Evolutionary conservation across 2,888 invertebrate genomes (phyloP), one percentile per base, ranked within the genome.

Genomic region (Drosophila algonquin): DNA sequence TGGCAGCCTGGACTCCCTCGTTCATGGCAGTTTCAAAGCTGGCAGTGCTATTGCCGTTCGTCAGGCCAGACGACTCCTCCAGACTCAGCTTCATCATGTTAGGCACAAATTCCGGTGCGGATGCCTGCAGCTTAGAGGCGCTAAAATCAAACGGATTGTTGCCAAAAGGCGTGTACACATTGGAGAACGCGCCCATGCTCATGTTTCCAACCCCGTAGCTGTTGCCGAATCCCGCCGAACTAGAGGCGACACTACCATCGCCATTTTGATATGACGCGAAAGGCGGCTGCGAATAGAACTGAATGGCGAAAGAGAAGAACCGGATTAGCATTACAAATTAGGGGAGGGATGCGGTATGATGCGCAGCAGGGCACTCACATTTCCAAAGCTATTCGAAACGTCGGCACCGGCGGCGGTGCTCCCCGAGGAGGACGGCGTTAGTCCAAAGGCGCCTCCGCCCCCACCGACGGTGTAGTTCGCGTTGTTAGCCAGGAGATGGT

Each of bases 31-130:
- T 71, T 58, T 64, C 60, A 47, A 52, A 53, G 63, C 67, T 90
- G 79, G 83, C 87, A 77, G 89, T 79, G 64, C 71, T 79, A 64
- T 76, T 79, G 30, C 76, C 74, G 50, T 75, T 89, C 54, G 72
- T 59, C 16, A 51, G 40, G 40, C 40, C 40, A 14, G 40, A 40
- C 1, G 40, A 44, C n/a, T 72, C 74, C 10, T 62, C 48, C 0
- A 85, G 45, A 57, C 60, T 89, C 14, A 92, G 77, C 68, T 89
- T 91, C 50, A 88, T 87, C 69, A 92, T 89, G 58, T 83, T 87
- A 8, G 92, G 92, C 65, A 92, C 86, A 74, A 92, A 92, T 79
- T 92, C 92, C 3, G 91, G 90, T 1, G 92, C 92, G 3, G 85
- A 85, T 3, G 91, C 89, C 63, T 91, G 89, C 55, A 92, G 80